Evolutionary conservation across 2,888 invertebrate genomes (phyloP).

Genomic region (Meandrusa payeni): DNA sequence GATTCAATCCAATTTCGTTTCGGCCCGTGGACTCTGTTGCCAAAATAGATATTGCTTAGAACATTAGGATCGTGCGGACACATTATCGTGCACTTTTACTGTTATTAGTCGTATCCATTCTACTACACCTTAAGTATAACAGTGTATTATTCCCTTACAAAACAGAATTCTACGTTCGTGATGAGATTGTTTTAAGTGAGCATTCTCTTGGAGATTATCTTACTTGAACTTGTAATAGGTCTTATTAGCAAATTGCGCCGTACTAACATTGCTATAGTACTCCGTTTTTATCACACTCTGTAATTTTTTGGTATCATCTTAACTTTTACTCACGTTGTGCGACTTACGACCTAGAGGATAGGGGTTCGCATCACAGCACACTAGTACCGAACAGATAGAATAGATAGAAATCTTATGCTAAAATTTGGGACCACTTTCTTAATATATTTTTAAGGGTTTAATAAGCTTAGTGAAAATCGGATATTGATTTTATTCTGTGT

Average conservation of each 20-base stretch:
- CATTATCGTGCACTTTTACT: conserved; percentile 22
- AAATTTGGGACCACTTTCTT: no score
- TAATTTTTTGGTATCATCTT: no score
- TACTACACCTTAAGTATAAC: conserved; percentile 16
- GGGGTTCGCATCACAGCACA: no score
- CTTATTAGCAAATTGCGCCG: conserved; percentile 10
- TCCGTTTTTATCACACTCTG: background rate
- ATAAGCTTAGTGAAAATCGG: no score
- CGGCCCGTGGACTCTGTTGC: conserved; percentile 22
- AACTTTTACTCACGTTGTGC: no score
- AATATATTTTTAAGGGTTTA: no score
- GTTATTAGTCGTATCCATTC: conserved; percentile 21
- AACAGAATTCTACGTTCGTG: conserved; percentile 9
- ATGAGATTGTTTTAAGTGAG: conserved; percentile 21
- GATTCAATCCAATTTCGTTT: conserved; percentile 14
- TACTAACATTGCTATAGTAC: conserved; percentile 1
- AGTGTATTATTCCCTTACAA: conserved; percentile 12
- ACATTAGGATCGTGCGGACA: conserved; percentile 19
- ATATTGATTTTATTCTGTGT: no score
- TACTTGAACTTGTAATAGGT: conserved; percentile 11
- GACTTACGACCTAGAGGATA: no score
- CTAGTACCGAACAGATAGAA: no score
- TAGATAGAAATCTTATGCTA: no score
- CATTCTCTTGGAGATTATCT: conserved; percentile 18
- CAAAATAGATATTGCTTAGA: conserved; percentile 26